Percentiles rank a stretch among this genome's conserved stretches.
phyloP scores from a whole-genome alignment of 2,113 vertebrate genomes.

The Caranx melampygus region DNA sequence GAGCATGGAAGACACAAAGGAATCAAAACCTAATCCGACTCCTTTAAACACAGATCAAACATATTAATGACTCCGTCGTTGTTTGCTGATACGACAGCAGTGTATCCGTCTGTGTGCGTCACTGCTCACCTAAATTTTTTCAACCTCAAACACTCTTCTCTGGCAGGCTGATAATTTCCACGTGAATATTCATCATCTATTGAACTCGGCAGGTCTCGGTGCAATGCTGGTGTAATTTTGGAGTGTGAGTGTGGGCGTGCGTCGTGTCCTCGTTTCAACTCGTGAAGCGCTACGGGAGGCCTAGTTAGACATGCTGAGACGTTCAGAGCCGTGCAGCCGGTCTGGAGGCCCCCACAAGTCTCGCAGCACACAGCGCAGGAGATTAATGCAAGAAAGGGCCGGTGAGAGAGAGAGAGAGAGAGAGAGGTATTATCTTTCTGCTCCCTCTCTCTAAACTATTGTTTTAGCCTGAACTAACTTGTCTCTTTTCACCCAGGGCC shows the following conservation, averaged over 20 bases:
- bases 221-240: constrained; percentile 42
- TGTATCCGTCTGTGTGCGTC: background rate
- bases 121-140: constrained; percentile 14
- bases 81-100: background rate
- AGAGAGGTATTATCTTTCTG: constrained; percentile 7
- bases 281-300: constrained; percentile 27
- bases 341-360: constrained; percentile 2
- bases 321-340: constrained; percentile 25
- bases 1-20: background rate
- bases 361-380: background rate
- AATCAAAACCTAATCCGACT: background rate
- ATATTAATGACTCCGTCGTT: too few relatives aligned
- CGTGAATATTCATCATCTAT: constrained; percentile 60
- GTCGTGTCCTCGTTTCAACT: constrained; percentile 62
- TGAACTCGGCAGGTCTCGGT: constrained; percentile 17
- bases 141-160: constrained; percentile 21
- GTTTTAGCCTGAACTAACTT: constrained; percentile 34
- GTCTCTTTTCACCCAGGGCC: background rate
- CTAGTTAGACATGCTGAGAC: constrained; percentile 42
- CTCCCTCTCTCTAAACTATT: background rate
- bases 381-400: background rate
- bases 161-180: constrained; percentile 41
- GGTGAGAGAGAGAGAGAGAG: background rate
- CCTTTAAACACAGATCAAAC: background rate
- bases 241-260: constrained; percentile 10